Conservation (phyloP, 2,797 vertebrate species). For the Myotis vivesi region DNA sequence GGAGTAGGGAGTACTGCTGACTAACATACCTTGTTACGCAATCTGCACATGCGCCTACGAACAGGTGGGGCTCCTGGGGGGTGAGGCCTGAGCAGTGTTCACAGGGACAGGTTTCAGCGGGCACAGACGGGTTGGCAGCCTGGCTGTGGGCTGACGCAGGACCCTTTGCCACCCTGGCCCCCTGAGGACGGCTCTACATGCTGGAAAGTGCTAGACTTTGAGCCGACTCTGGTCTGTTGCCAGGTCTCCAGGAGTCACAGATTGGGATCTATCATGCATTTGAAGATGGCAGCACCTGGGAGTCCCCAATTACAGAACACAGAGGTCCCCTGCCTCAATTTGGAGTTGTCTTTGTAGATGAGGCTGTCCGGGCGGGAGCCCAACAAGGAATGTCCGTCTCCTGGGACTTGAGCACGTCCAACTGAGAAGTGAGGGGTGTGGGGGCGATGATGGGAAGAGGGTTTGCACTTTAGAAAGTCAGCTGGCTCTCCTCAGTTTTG, state of each 20-base stretch:
- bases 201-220: too few relatives aligned
- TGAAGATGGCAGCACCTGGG: not conserved
- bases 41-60: accelerated
- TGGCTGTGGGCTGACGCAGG: not conserved
- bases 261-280: not conserved
- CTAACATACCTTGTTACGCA: not conserved
- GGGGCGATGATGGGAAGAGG: not conserved
- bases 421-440: not conserved
- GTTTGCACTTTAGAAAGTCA: not conserved
- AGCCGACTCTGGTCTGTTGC: not conserved
- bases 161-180: not conserved
- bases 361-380: not conserved
- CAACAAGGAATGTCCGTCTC: not conserved
- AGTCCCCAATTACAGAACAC: not conserved
- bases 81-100: not conserved
- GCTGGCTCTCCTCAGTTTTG: not conserved
- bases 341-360: not conserved
- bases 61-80: not conserved
- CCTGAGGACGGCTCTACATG: too few relatives aligned
- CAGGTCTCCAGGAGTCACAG: not conserved
- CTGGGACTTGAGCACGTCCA: not conserved
- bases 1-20: accelerated
- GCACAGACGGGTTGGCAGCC: not conserved
- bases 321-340: not conserved
- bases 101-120: accelerated